These are phyloP conservation scores for Pyxicephalus adspersus DNA, from an alignment of 2,113 vertebrate species.

Conservation along the genomic window DNA sequence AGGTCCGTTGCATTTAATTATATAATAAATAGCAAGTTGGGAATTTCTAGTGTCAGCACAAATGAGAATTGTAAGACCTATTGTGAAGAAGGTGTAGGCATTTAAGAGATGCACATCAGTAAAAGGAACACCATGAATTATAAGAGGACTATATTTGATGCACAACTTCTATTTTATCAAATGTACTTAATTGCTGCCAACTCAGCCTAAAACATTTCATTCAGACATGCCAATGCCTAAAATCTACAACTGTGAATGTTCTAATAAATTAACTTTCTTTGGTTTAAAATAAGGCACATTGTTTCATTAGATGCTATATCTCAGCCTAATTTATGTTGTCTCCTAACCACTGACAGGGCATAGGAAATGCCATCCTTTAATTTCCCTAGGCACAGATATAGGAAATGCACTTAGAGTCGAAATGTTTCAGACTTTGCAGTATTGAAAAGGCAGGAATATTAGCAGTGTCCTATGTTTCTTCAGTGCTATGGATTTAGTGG, in stretches of 20 bases:
- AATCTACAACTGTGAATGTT: neutral
- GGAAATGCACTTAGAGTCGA: neutral
- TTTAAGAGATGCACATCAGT: neutral
- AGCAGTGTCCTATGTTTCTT: no score
- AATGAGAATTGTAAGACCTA: neutral
- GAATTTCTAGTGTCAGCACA: neutral
- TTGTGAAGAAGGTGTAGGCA: neutral
- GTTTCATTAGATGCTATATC: neutral
- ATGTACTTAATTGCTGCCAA: neutral
- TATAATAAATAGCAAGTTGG: neutral
- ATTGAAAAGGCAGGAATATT: no score
- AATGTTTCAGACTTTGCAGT: no score
- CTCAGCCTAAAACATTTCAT: neutral
- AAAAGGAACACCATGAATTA: neutral
- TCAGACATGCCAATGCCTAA: neutral
- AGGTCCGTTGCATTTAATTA: neutral
- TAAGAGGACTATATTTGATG: neutral
- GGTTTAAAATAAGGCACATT: neutral
- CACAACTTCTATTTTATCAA: neutral
- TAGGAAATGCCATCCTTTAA: neutral
- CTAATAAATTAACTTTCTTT: neutral
- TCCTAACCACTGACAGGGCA: neutral
- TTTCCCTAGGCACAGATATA: neutral
- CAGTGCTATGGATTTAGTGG: no score
- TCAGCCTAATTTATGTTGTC: conserved; percentile 2